These are phyloP conservation scores for Laodelphax striatellus DNA, from an alignment of 1,140 invertebrate species.

Conservation along the genomic window DNA sequence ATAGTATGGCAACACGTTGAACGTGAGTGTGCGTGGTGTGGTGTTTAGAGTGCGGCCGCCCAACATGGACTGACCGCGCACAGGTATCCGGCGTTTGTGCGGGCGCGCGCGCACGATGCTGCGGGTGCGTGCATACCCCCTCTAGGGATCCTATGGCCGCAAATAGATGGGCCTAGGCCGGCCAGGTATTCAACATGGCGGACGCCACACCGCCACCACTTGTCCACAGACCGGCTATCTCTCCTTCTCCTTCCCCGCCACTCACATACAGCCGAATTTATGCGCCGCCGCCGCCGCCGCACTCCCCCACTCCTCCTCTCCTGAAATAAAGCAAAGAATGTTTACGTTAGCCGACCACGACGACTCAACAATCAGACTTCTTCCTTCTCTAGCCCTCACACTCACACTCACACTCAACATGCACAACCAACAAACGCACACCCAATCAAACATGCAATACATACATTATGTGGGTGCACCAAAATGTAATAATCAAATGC, in stretches of 20 bases:
- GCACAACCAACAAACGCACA: too few species aligned
- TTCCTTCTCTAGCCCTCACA: too few species aligned
- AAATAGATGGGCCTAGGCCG: constrained; percentile 21
- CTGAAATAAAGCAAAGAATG: constrained; percentile 17
- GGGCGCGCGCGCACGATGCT: background rate
- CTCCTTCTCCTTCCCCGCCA: background rate
- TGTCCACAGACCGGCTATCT: background rate
- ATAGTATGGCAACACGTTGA: background rate
- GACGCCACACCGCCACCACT: constrained; percentile 1
- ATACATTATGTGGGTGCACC: too few species aligned
- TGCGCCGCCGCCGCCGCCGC: constrained; percentile 11
- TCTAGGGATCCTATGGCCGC: constrained; percentile 19
- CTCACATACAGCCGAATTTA: constrained; percentile 14
- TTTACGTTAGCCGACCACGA: constrained; percentile 1
- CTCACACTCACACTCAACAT: too few species aligned
- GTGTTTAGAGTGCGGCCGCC: background rate
- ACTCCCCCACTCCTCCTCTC: constrained; percentile 7
- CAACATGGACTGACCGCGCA: background rate
- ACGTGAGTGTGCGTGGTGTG: background rate
- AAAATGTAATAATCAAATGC: too few species aligned
- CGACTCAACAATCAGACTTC: too few species aligned
- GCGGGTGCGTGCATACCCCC: background rate
- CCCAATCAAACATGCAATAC: too few species aligned
- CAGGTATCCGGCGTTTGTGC: constrained; percentile 1
- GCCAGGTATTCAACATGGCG: constrained; percentile 21